A percentile compares a stretch with the other conserved stretches of the same genome.
phyloP scores from a whole-genome alignment of 1,140 invertebrate species.

The Solen grandis region DNA sequence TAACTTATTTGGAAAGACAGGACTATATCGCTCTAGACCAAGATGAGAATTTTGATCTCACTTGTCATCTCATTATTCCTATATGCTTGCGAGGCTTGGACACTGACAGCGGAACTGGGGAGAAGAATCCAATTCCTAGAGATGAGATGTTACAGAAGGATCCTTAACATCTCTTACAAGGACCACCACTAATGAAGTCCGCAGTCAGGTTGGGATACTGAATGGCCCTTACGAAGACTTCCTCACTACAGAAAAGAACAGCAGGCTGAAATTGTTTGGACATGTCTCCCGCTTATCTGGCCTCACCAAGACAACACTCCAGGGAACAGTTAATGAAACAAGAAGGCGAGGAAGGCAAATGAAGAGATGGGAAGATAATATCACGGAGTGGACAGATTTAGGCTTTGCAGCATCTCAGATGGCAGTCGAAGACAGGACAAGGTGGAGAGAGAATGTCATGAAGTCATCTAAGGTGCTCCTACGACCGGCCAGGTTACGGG shows the following conservation, averaged over 20 bases:
- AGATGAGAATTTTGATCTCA: not conserved
- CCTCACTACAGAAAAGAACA: not conserved
- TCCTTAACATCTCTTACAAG: not conserved
- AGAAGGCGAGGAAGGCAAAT: conserved; percentile 17
- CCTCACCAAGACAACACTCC: not conserved
- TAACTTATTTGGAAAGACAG: conserved; percentile 30
- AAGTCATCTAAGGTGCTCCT: not conserved
- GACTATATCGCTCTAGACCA: conserved; percentile 12
- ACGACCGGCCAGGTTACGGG: conserved; percentile 2
- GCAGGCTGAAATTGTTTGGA: conserved; percentile 3
- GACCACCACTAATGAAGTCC: not conserved
- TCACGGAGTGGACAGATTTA: conserved; percentile 24
- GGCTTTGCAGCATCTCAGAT: conserved; percentile 6
- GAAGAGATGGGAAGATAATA: conserved; percentile 18
- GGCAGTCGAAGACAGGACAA: conserved; percentile 12
- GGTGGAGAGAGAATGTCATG: not conserved
- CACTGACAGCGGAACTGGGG: conserved; percentile 15
- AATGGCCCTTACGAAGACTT: not conserved
- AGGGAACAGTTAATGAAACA: conserved; percentile 2
- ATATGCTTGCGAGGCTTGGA: conserved; percentile 17
- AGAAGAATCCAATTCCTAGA: not conserved
- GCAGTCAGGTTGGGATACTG: not conserved
- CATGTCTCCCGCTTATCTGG: not conserved
- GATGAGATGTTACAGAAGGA: conserved; percentile 13
- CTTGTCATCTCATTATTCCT: conserved; percentile 20